Percentiles rank a stretch among this genome's conserved stretches.
phyloP scores from a whole-genome alignment of 2,113 vertebrate genomes.

The Cisticola juncidis region DNA sequence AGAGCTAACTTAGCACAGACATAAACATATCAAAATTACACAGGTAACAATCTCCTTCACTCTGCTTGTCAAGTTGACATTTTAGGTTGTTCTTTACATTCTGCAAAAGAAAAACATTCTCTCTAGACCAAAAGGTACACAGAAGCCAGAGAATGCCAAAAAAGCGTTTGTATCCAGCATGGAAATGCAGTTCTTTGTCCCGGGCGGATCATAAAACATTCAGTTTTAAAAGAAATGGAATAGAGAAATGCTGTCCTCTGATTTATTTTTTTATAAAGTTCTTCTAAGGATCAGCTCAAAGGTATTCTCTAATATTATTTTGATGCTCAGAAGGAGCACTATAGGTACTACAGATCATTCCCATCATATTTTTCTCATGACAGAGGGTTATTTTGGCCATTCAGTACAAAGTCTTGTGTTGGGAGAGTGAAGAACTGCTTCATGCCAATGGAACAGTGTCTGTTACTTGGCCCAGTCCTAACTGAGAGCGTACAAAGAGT shows the following conservation, averaged over 20 bases:
- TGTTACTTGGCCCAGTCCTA: neutral
- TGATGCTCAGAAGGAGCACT: neutral
- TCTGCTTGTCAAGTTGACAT: neutral
- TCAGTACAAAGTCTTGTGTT: neutral
- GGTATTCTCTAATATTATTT: neutral
- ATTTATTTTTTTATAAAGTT: neutral
- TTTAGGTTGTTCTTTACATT: neutral
- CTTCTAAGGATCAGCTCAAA: neutral
- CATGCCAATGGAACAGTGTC: neutral
- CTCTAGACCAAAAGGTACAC: neutral
- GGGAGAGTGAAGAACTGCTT: neutral
- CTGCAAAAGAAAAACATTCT: neutral
- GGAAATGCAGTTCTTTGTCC: neutral
- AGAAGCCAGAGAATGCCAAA: neutral
- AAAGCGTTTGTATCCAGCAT: neutral
- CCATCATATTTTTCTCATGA: neutral
- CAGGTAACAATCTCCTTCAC: neutral
- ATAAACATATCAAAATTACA: neutral
- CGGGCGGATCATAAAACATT: neutral
- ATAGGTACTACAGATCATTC: neutral
- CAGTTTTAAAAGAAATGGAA: neutral
- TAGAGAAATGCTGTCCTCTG: neutral
- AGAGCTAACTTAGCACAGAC: neutral
- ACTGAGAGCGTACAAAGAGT: neutral
- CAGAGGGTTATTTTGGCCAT: neutral